Evolutionary conservation across 2,113 vertebrate genomes (phyloP).

Genomic region (Odobenus rosmarus): DNA sequence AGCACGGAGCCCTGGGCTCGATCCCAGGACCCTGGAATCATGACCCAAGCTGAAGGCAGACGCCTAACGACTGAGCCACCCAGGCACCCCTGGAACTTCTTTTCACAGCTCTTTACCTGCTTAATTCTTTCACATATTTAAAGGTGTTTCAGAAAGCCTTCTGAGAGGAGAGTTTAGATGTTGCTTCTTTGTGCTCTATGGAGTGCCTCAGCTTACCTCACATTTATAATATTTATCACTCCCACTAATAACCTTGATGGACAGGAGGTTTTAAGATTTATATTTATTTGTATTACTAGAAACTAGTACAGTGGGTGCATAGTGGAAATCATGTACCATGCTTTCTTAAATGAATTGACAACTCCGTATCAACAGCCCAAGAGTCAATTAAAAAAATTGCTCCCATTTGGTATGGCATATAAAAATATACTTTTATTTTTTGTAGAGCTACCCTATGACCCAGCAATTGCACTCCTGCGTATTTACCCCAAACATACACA

Average conservation of each 20-base stretch:
- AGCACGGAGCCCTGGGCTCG: no score
- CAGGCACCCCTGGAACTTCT: background rate
- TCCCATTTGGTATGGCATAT: background rate
- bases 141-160: background rate
- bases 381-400: background rate
- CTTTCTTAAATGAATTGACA: conserved; percentile 17
- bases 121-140: background rate
- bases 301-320: background rate
- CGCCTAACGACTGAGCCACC: no score
- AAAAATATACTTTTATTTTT: background rate
- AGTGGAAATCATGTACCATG: background rate
- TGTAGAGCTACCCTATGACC: no score
- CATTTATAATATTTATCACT: conserved; percentile 1
- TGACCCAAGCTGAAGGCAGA: no score
- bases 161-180: background rate
- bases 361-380: background rate
- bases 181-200: background rate
- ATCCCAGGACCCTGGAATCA: no score
- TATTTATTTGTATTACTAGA: conserved; percentile 48
- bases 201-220: background rate
- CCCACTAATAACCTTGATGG: background rate
- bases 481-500: no score
- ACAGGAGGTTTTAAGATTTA: background rate
- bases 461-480: no score
- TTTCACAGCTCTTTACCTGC: background rate